Evolutionary conservation across 2,888 invertebrate species (phyloP).

Genomic region (Lomographa bimaculata): DNA sequence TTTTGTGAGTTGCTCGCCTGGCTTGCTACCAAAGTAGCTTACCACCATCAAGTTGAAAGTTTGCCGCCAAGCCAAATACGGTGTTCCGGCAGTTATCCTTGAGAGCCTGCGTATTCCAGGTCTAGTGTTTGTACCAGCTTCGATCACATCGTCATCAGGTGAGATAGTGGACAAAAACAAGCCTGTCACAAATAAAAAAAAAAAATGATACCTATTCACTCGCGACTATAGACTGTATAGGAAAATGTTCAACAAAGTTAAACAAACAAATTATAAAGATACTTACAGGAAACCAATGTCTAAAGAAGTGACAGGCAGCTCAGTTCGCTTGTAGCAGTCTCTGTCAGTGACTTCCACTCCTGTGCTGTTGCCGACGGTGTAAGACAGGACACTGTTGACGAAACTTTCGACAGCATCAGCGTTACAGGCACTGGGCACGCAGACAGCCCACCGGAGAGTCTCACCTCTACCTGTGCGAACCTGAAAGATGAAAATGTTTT

Average conservation of each 20-base stretch:
- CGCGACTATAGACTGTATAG: too few relatives aligned
- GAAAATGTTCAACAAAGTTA: too few relatives aligned
- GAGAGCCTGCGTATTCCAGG: too few relatives aligned
- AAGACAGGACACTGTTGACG: constrained; percentile 65
- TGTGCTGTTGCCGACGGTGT: constrained; percentile 71
- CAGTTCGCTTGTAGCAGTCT: constrained; percentile 75
- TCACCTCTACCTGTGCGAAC: constrained; percentile 72
- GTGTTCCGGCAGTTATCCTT: too few relatives aligned
- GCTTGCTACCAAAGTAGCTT: too few relatives aligned
- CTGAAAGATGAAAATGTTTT: constrained; percentile 40
- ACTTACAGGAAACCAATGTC: constrained; percentile 73
- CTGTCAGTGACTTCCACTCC: constrained; percentile 68
- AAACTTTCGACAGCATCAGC: constrained; percentile 78
- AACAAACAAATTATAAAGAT: constrained; percentile 1
- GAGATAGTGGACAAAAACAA: neutral
- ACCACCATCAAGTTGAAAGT: too few relatives aligned
- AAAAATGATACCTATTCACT: too few relatives aligned
- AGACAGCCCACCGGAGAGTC: constrained; percentile 85
- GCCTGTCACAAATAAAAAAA: neutral
- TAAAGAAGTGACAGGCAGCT: constrained; percentile 59
- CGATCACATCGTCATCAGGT: neutral
- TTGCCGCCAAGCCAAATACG: too few relatives aligned
- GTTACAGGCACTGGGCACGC: constrained; percentile 84
- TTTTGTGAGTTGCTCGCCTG: too few relatives aligned
- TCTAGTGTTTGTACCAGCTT: too few relatives aligned